phyloP scores from a whole-genome alignment of 2,888 invertebrate species.

The Brachyptera risi region DNA sequence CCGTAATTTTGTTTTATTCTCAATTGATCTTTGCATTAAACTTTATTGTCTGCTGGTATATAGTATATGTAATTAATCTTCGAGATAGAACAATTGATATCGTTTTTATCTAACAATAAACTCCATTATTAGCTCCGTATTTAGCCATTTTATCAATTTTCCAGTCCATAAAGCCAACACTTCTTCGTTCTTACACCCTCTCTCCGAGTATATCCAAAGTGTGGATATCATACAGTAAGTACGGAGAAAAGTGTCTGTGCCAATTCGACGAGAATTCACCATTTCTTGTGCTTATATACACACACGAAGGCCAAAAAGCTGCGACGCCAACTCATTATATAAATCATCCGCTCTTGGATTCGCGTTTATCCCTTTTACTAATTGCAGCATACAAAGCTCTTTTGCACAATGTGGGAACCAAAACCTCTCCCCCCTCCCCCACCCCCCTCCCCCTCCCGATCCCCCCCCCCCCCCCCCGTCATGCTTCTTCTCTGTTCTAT shows the following conservation, averaged over 20 bases:
- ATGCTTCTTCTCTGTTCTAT: too few species aligned
- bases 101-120: too few species aligned
- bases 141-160: conserved; percentile 3
- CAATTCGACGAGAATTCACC: conserved; percentile 14
- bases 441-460: not conserved
- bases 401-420: conserved; percentile 21
- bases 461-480: not conserved
- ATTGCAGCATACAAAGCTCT: conserved; percentile 20
- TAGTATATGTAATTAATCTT: too few species aligned
- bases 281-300: not conserved
- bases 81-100: too few species aligned
- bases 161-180: not conserved
- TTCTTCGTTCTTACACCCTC: too few species aligned
- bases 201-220: not conserved
- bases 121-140: too few species aligned
- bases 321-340: conserved; percentile 24
- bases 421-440: conserved; percentile 7
- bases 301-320: conserved; percentile 4
- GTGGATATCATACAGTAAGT: too few species aligned
- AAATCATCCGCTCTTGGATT: conserved; percentile 21
- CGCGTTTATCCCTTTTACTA: conserved; percentile 8
- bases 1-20: too few species aligned
- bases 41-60: too few species aligned
- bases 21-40: too few species aligned
- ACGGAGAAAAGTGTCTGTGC: conserved; percentile 12